phyloP scores from a whole-genome alignment of 2,113 vertebrate species.

The Lamprotornis superbus region DNA sequence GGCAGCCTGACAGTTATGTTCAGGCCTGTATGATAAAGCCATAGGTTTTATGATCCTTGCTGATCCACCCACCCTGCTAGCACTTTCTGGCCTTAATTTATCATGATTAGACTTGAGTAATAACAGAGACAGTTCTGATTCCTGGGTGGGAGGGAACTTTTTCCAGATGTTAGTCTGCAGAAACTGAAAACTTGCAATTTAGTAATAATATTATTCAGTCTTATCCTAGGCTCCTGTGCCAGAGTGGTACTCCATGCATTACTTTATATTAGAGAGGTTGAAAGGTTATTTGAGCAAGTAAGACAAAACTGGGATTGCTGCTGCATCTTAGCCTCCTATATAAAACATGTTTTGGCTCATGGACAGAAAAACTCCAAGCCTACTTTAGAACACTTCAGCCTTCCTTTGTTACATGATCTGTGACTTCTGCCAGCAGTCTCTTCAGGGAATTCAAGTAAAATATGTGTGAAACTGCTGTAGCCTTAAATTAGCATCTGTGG shows the following conservation, averaged over 20 bases:
- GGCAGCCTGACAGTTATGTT: background rate
- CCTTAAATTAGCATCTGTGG: background rate
- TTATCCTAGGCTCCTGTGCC: background rate
- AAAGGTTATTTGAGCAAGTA: background rate
- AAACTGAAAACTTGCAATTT: background rate
- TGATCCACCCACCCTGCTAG: conserved; percentile 22
- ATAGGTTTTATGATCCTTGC: background rate
- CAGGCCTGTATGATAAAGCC: background rate
- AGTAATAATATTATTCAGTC: background rate
- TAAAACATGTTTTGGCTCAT: background rate
- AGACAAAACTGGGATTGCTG: background rate
- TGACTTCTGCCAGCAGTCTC: background rate
- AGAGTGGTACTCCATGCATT: background rate
- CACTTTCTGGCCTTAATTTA: background rate
- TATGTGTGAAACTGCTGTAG: background rate
- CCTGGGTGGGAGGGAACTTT: background rate
- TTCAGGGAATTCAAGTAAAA: background rate
- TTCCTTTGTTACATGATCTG: background rate
- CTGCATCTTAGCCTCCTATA: background rate
- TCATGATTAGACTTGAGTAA: conserved; percentile 10
- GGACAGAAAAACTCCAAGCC: background rate
- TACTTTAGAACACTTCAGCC: background rate
- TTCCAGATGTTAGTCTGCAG: background rate
- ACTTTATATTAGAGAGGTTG: background rate
- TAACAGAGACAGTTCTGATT: background rate